These are phyloP conservation scores for Kryptolebias marmoratus DNA, from an alignment of 2,113 vertebrate species.

Conservation along the genomic window DNA sequence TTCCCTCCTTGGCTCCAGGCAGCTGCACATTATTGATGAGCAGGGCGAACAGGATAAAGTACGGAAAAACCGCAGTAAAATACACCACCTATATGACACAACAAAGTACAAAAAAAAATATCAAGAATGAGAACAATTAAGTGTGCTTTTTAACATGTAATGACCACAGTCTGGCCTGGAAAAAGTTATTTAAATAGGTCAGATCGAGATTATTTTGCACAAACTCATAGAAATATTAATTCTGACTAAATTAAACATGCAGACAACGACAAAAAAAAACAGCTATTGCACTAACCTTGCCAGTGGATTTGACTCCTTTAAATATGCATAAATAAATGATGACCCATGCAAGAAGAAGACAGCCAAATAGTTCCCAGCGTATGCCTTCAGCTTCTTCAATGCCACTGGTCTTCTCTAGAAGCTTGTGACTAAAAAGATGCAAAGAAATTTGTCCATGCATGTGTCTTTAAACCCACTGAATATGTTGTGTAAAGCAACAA, in stretches of 20 bases:
- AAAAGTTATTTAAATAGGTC: no score
- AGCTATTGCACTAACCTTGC: constrained; percentile 73
- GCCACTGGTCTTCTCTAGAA: constrained; percentile 74
- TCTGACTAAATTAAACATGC: background rate
- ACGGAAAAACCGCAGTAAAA: constrained; percentile 81
- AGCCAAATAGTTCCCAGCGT: constrained; percentile 80
- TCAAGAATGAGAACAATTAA: background rate
- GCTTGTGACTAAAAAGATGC: constrained; percentile 59
- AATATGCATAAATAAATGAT: constrained; percentile 83
- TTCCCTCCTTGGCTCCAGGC: constrained; percentile 78
- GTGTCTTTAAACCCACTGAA: no score
- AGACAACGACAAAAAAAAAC: no score
- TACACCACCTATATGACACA: constrained; percentile 76
- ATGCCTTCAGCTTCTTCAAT: constrained; percentile 74
- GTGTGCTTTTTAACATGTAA: no score
- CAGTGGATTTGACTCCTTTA: constrained; percentile 81
- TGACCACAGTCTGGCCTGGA: no score
- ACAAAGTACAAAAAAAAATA: background rate
- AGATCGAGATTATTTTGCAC: no score
- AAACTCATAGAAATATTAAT: background rate
- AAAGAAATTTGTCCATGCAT: background rate
- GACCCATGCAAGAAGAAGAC: constrained; percentile 73
- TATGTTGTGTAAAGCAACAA: no score
- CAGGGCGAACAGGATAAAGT: constrained; percentile 78
- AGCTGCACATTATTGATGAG: constrained; percentile 81